Percentiles rank a stretch among this genome's conserved stretches.
Evolutionary conservation across 2,888 invertebrate genomes (phyloP).

Genomic region (Resseliella maxima): DNA sequence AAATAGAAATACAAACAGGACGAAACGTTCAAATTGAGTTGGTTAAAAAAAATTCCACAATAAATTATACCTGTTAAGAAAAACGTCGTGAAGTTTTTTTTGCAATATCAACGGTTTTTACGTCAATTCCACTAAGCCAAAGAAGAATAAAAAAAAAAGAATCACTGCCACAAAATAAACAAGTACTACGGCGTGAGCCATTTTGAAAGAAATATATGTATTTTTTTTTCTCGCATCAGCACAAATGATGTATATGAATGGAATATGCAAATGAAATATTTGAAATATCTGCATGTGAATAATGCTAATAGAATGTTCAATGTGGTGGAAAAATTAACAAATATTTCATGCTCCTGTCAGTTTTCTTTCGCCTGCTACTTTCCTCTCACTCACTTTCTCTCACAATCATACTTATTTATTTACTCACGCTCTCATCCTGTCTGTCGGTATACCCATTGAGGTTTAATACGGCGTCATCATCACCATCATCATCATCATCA

Average conservation of each 20-base stretch:
- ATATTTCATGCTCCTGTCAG: conserved; percentile 5
- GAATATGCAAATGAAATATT: conserved; percentile 11
- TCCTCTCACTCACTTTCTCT: no score
- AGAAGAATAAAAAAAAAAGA: no score
- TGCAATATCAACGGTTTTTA: no score
- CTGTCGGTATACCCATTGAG: not conserved
- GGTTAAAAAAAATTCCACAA: no score
- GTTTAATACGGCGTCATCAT: not conserved
- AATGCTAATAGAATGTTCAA: conserved; percentile 30
- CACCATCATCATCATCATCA: not conserved
- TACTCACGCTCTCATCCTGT: not conserved
- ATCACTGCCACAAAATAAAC: no score
- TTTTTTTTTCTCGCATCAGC: not conserved
- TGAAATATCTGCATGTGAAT: conserved; percentile 45
- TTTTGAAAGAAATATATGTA: no score
- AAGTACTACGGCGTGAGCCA: no score
- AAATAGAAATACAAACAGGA: no score
- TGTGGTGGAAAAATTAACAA: conserved; percentile 39
- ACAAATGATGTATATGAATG: conserved; percentile 37
- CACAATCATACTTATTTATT: not conserved
- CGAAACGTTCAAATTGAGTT: no score
- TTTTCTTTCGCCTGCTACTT: not conserved
- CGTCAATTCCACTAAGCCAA: no score
- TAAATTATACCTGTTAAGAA: no score
- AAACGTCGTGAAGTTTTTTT: no score